Evolutionary conservation across 2,797 vertebrate genomes (phyloP), one percentile per base, ranked within the genome.

Genomic region (Urophycis tenuis): DNA sequence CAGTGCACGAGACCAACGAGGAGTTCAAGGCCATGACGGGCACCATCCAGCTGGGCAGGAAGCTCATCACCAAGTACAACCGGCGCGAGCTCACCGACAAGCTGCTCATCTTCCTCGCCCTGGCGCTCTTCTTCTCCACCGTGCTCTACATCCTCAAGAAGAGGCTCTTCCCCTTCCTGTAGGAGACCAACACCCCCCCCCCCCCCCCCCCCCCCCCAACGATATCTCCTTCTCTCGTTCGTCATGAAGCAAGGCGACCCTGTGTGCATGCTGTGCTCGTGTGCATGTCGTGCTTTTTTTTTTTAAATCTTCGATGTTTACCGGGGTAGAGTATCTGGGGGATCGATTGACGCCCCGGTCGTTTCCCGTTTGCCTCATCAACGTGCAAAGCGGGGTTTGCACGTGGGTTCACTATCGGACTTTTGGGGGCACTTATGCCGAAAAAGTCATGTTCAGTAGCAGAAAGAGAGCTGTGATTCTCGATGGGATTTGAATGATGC

Each of bases 1-100:
- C 96, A 0, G 92, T 98, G 80, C 93, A 93, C 82, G 96, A 98
- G 87, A 96, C 96, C 75, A 96, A 97, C n/a, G 97, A 99, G 35
- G 97, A 99, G 70, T 99, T 99, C 88, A 98, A 96, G 85, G 94
- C 96, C 76, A 98, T 99, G 97, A 96, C 96, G 0, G 97, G 97
- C 75, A 99, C 96, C 74, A 98, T 99, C 84, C 95, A 97, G 87
- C 81, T 98, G 78, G 97, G 97, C 22, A 91, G 97, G 78, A 98
- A 98, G 82, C 95, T 99, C 79, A 98, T 99, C 87, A 99, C 96
- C 2, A 99, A 99, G 81, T 99, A 99, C 83, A 99, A 99, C 82
- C 96, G 97, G 69, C 89, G 95, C 22, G 97, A 99, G 83, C 93
- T 99, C 83, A 99, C 97, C 0, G 97, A 98, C 88, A 98, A 98